Evolutionary conservation across 2,797 vertebrate genomes (phyloP).

Genomic region (Scomberomorus guttatus): DNA sequence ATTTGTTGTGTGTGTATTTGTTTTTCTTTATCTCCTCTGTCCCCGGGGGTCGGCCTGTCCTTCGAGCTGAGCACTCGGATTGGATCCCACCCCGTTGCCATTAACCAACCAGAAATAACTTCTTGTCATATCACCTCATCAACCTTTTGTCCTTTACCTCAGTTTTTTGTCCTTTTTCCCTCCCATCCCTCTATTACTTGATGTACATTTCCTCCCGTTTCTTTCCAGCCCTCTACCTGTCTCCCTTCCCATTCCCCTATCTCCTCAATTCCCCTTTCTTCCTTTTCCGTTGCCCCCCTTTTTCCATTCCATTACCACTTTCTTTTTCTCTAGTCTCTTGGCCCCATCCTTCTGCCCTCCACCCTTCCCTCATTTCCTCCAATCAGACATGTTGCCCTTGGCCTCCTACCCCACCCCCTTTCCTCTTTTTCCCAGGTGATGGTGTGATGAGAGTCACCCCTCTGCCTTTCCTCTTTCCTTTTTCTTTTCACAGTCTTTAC

Average conservation of each 20-base stretch:
- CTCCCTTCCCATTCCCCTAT: not conserved
- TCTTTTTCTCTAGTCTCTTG: constrained; percentile 16
- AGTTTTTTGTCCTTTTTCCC: not conserved
- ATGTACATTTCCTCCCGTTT: not conserved
- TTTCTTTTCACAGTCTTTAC: constrained; percentile 20
- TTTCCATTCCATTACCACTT: constrained; percentile 41
- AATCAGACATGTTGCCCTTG: constrained; percentile 43
- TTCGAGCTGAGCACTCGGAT: constrained; percentile 35
- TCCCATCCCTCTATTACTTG: constrained; percentile 25
- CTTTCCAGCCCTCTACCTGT: not conserved
- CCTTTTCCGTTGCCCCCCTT: not conserved
- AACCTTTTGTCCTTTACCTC: constrained; percentile 52
- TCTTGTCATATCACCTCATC: constrained; percentile 44
- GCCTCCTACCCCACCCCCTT: not conserved
- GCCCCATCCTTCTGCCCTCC: constrained; percentile 20
- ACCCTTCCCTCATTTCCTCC: constrained; percentile 36
- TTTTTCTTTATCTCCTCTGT: not conserved
- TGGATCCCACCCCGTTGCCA: constrained; percentile 38
- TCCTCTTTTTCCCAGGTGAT: constrained; percentile 16
- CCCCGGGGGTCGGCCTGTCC: constrained; percentile 6
- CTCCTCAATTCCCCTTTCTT: constrained; percentile 18
- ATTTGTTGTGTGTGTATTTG: constrained; percentile 2
- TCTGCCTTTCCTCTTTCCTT: constrained; percentile 6
- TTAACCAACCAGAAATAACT: constrained; percentile 59
- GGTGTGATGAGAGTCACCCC: constrained; percentile 24